Evolutionary conservation across 2,797 vertebrate species (phyloP).

Genomic region (Sebastes minor): DNA sequence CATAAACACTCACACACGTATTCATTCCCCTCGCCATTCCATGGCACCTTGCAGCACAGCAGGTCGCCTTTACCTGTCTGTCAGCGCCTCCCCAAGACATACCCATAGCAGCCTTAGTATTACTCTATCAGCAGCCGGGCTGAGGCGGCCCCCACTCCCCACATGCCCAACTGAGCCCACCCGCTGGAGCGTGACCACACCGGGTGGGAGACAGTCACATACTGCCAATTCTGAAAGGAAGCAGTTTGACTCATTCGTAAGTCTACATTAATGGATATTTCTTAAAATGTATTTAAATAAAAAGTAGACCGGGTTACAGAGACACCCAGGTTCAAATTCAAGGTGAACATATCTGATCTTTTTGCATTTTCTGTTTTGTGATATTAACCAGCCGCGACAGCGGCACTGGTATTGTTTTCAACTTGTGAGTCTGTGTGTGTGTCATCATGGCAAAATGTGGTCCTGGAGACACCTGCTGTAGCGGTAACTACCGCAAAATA

Average conservation of each 20-base stretch:
- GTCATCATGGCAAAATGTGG: too few relatives aligned
- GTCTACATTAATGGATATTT: constrained; percentile 13
- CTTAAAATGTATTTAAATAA: constrained; percentile 13
- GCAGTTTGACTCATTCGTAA: constrained; percentile 35
- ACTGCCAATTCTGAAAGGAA: constrained; percentile 39
- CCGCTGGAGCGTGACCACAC: constrained; percentile 47
- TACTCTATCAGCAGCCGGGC: constrained; percentile 52
- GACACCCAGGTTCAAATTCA: not conserved
- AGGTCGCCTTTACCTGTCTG: constrained; percentile 56
- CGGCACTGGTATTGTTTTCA: not conserved
- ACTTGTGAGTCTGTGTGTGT: too few relatives aligned
- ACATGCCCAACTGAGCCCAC: constrained; percentile 7
- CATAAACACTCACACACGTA: constrained; percentile 13
- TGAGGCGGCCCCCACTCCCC: not conserved
- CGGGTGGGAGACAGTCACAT: constrained; percentile 50
- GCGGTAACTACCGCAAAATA: too few relatives aligned
- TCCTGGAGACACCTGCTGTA: too few relatives aligned
- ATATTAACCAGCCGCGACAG: not conserved
- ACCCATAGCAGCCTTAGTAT: constrained; percentile 41
- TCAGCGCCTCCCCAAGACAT: constrained; percentile 51
- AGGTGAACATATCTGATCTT: not conserved
- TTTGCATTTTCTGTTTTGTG: not conserved
- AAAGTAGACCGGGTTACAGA: not conserved
- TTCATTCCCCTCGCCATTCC: constrained; percentile 30
- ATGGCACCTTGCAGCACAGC: constrained; percentile 57